Percentiles rank a stretch among this genome's conserved stretches.
These are phyloP conservation scores for Protaetia brevitarsis DNA, from an alignment of 1,140 invertebrate genomes.

Conservation along the genomic window DNA sequence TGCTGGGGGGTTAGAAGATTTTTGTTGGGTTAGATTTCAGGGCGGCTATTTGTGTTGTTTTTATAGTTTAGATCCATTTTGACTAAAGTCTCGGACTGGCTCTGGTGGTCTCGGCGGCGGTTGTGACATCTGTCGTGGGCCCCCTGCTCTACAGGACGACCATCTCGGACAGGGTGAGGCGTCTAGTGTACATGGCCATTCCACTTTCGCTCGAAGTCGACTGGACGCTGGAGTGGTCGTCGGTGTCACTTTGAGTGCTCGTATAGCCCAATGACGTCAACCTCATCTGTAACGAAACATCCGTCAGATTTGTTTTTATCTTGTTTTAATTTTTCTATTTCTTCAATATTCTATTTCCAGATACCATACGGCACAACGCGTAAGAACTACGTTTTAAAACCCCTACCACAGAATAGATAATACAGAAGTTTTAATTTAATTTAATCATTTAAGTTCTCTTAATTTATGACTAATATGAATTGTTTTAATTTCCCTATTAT, in stretches of 20 bases:
- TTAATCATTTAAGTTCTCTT: no score
- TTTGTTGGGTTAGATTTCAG: no score
- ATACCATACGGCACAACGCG: no score
- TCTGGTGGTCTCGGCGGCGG: conserved; percentile 37
- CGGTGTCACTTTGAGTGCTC: conserved; percentile 80
- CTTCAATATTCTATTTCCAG: no score
- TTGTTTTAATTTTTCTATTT: neutral
- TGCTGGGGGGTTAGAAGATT: no score
- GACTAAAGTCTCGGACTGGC: conserved; percentile 30
- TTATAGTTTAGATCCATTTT: neutral
- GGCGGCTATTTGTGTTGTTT: neutral
- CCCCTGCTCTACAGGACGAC: conserved; percentile 45
- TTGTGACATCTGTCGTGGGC: conserved; percentile 25
- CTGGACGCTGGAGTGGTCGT: conserved; percentile 77
- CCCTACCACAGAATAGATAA: no score
- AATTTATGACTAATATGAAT: no score
- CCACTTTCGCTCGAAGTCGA: conserved; percentile 74
- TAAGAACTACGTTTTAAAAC: no score
- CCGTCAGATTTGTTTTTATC: neutral
- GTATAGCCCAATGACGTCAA: conserved; percentile 84
- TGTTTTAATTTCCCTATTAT: no score
- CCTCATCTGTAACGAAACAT: conserved; percentile 69
- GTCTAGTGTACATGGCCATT: conserved; percentile 69
- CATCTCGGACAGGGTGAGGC: conserved; percentile 59
- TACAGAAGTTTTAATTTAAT: no score